Evolutionary conservation across 2,797 vertebrate species (phyloP).

Genomic region (Rhinella marina): DNA sequence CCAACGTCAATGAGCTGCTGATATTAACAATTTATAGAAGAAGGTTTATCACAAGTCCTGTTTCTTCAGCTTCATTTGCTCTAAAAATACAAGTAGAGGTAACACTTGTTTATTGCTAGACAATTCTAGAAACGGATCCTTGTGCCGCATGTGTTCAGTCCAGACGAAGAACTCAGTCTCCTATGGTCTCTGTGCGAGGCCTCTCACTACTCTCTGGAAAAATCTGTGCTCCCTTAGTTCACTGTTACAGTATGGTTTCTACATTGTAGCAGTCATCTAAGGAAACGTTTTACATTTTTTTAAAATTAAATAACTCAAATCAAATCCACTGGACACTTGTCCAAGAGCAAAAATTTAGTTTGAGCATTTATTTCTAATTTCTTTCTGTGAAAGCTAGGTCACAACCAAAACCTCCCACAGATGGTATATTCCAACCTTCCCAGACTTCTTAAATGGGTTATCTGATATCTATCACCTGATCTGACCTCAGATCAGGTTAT

Average conservation of each 20-base stretch:
- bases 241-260: neutral
- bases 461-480: no score
- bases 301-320: no score
- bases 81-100: neutral
- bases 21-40: slow-evolving; percentile 57
- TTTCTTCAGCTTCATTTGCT: neutral
- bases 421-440: no score
- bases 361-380: no score
- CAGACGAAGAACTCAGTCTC: neutral
- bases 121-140: neutral
- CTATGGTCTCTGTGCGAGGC: no score
- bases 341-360: no score
- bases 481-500: no score
- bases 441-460: no score
- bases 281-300: neutral
- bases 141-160: neutral
- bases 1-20: slow-evolving; percentile 39
- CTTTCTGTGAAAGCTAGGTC: no score
- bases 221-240: neutral
- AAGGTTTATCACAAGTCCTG: slow-evolving; percentile 20
- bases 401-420: no score
- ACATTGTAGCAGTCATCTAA: neutral
- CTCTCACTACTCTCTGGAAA: neutral
- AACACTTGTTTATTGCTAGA: neutral
- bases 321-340: no score